Conservation (phyloP, 2,797 vertebrate genomes). For the Rhyacichthys aspro region DNA sequence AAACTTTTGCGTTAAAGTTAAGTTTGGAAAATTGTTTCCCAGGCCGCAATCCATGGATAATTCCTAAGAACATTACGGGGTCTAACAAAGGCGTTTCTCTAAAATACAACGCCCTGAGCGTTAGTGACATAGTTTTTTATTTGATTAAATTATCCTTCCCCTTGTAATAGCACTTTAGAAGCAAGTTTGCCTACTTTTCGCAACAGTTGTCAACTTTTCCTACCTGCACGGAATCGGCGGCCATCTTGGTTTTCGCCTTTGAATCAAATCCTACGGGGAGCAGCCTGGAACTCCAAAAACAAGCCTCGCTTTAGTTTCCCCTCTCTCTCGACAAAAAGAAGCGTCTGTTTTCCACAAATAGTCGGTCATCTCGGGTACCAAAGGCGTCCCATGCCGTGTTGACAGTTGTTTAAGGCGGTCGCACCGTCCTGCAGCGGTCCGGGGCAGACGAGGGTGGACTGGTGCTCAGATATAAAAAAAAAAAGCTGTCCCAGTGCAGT, state of each 20-base stretch:
- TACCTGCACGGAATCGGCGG: conserved; percentile 87
- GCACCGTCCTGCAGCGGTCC: conserved; percentile 48
- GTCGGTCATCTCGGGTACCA: conserved; percentile 61
- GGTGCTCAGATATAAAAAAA: conserved; percentile 52
- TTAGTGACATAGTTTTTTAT: conserved; percentile 5
- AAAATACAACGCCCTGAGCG: background rate
- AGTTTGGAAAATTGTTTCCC: conserved; percentile 75
- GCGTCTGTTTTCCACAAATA: conserved; percentile 48
- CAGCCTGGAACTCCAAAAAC: conserved; percentile 76
- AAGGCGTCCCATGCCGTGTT: conserved; percentile 65
- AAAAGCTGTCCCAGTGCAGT: conserved; percentile 65
- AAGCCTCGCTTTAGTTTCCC: conserved; percentile 73
- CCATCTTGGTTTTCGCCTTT: conserved; percentile 86
- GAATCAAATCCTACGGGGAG: conserved; percentile 82
- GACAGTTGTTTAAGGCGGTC: conserved; percentile 45
- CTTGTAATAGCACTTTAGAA: background rate
- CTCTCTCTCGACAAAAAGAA: conserved; percentile 64
- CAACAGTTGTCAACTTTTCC: conserved; percentile 83
- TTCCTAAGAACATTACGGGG: conserved; percentile 61
- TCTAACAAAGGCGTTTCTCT: conserved; percentile 9
- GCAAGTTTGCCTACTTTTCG: conserved; percentile 72
- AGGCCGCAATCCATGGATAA: conserved; percentile 79
- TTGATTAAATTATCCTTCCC: conserved; percentile 9
- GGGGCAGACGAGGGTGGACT: conserved; percentile 35
- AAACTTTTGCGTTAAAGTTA: conserved; percentile 44